These are phyloP conservation scores for Brachypalpus laphriformis DNA, from an alignment of 2,888 invertebrate genomes.

Conservation along the genomic window DNA sequence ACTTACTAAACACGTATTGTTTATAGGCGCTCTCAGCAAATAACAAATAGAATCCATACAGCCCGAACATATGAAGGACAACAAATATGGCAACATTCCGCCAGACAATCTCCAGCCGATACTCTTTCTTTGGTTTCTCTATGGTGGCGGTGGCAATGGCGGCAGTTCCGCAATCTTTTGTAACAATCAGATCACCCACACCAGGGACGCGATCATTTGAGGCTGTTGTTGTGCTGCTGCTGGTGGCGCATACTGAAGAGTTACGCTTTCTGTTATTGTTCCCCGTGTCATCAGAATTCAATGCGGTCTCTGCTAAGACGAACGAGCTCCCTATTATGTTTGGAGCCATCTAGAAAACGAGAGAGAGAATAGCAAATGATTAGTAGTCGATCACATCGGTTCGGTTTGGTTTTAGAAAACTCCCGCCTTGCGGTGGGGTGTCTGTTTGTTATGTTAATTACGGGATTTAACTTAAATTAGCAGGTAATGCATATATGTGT, in stretches of 20 bases:
- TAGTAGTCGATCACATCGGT: constrained; percentile 39
- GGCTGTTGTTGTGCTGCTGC: constrained; percentile 27
- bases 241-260: constrained; percentile 65
- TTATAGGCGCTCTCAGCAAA: constrained; percentile 80
- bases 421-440: constrained; percentile 2
- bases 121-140: constrained; percentile 77
- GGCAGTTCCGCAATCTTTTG: constrained; percentile 59
- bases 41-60: constrained; percentile 85
- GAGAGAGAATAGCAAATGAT: constrained; percentile 24
- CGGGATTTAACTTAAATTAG: constrained; percentile 49
- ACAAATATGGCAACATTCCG: constrained; percentile 89
- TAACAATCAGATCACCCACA: constrained; percentile 72
- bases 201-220: constrained; percentile 69
- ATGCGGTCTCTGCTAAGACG: constrained; percentile 84
- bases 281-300: constrained; percentile 77
- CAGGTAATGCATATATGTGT: constrained; percentile 33
- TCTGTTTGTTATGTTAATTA: constrained; percentile 63
- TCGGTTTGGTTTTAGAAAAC: constrained; percentile 22
- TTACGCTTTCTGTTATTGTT: constrained; percentile 76
- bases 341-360: constrained; percentile 84
- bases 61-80: constrained; percentile 87
- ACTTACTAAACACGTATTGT: constrained; percentile 84
- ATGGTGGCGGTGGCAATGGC: constrained; percentile 58
- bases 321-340: constrained; percentile 86
- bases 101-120: constrained; percentile 90